Evolutionary conservation across 2,888 invertebrate genomes (phyloP), one percentile per base, ranked within the genome.

Genomic region (Sinotaia quadrata): DNA sequence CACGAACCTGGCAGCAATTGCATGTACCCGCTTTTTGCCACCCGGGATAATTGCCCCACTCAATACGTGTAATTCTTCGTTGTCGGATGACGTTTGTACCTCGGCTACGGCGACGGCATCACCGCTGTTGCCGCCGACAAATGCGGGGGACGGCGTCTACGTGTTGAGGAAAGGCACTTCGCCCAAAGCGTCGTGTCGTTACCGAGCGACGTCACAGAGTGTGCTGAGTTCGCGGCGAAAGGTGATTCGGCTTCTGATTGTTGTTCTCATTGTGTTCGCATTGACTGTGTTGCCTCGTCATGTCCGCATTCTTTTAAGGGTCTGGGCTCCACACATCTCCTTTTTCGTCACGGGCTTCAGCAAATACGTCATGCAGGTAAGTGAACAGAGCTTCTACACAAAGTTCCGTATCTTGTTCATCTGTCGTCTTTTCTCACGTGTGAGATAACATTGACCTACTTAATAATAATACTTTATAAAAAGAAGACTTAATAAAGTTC

Each of bases 201-300:
- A 24, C 3, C 58, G 37, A 4, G 56, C 56, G 44, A 63, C 61
- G 44, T 62, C 72, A 2, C 49, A 61, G 4, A 62, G 69, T 0
- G 72, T 69, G 41, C 49, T 72, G 62, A 33, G 44, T 33, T 57
- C 67, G 8, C 57, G 72, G 0, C 66, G 72, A 1, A 68, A 69
- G 29, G 72, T 72, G 57, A 94, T 96, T 76, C 92, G 94, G 72
- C 94, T 97, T 92, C 91, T 97, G 78, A 94, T 96, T 73, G 93
- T 94, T 31, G 94, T 97, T 58, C 95, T 96, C 59, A 91, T 94
- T 76, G 93, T 94, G 63, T 97, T 96, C 88, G 95, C 95, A 21
- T 85, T 95, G 41, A 95, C 95, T 89, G 95, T 96, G 88, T 90
- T 96, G 73, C 96, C 96, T 0, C 94, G 94, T 89, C 96, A 96